Conservation (phyloP, 2,888 invertebrate species). For the Digitonthophagus gazella region DNA sequence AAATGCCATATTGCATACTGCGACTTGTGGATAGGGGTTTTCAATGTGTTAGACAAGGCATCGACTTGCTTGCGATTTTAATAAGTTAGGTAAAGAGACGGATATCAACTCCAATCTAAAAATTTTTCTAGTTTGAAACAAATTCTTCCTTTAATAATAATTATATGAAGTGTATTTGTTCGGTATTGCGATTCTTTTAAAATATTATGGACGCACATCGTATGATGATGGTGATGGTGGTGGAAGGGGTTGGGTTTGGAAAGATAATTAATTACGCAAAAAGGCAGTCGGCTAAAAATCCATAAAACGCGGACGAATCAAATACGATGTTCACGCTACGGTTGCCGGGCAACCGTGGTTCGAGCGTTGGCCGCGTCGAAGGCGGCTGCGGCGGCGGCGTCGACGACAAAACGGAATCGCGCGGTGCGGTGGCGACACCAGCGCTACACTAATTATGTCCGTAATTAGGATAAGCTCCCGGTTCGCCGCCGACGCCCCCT, state of each 20-base stretch:
- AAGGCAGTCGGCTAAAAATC: constrained; percentile 42
- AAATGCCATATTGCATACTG: no score
- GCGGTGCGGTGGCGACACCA: constrained; percentile 41
- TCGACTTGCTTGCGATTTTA: no score
- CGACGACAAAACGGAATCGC: constrained; percentile 47
- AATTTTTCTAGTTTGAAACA: no score
- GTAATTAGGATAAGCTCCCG: constrained; percentile 51
- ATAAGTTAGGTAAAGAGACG: no score
- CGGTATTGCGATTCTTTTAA: background rate
- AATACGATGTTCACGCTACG: constrained; percentile 37
- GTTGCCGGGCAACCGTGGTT: constrained; percentile 34
- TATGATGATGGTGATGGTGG: background rate
- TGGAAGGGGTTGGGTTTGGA: constrained; percentile 17
- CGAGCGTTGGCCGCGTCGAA: background rate
- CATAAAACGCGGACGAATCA: constrained; percentile 45
- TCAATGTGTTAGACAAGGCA: no score
- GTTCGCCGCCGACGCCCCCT: constrained; percentile 24
- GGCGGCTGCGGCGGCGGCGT: constrained; percentile 31
- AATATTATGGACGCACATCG: background rate
- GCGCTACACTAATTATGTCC: constrained; percentile 50
- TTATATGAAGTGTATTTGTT: background rate
- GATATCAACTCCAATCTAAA: no score
- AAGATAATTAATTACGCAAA: constrained; percentile 37
- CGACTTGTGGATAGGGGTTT: no score
- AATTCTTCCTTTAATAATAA: no score